Conservation (phyloP, 1,140 invertebrate genomes). For the Telenomus remus region DNA sequence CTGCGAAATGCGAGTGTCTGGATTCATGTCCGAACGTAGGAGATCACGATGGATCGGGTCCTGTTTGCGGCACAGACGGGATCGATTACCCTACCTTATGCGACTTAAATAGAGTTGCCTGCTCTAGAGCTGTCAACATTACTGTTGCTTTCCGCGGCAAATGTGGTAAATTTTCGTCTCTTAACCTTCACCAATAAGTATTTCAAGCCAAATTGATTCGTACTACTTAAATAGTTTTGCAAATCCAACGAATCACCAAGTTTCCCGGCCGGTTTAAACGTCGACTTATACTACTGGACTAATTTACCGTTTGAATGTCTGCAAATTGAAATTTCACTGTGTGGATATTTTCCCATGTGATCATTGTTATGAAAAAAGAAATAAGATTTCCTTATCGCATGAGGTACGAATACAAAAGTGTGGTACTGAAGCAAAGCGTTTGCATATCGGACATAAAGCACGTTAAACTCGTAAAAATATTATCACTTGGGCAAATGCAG, state of each 20-base stretch:
- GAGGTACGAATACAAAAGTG: slow-evolving; percentile 4
- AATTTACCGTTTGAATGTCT: too few species aligned
- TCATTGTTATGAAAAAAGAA: too few species aligned
- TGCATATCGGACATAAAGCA: slow-evolving; percentile 35
- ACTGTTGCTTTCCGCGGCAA: slow-evolving; percentile 90
- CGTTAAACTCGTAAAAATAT: slow-evolving; percentile 42
- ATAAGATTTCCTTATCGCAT: too few species aligned
- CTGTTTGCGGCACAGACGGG: slow-evolving; percentile 85
- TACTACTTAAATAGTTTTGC: too few species aligned
- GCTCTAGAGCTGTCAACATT: slow-evolving; percentile 83
- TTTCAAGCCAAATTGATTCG: too few species aligned
- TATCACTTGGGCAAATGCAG: slow-evolving; percentile 33
- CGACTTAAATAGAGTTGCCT: slow-evolving; percentile 87
- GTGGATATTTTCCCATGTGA: too few species aligned
- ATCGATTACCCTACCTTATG: slow-evolving; percentile 86
- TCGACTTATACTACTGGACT: too few species aligned
- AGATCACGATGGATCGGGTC: slow-evolving; percentile 84
- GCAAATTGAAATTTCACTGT: too few species aligned
- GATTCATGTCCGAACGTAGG: slow-evolving; percentile 86
- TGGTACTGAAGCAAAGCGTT: slow-evolving; percentile 23
- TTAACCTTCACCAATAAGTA: too few species aligned
- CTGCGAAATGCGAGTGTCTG: slow-evolving; percentile 84
- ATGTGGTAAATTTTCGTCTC: slow-evolving; percentile 84
- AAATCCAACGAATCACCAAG: too few species aligned
- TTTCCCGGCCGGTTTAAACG: too few species aligned